Base-by-base conservation (phyloP, 2,113 vertebrate species). In the Macrotis lagotis region DNA sequence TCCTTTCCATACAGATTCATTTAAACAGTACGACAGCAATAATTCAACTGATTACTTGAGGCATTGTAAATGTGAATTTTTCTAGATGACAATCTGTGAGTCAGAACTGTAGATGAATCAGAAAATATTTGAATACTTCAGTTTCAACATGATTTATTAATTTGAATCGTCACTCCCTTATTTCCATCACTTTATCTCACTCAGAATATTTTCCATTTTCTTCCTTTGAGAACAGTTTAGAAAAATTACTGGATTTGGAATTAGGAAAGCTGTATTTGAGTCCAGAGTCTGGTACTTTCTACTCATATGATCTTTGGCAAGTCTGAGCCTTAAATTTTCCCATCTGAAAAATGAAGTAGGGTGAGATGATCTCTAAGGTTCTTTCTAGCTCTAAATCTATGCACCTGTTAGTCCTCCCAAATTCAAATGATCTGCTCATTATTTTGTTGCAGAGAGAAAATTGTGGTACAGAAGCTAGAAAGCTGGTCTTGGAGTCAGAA, bases 201-300 rank as follows among this genome's bases (percentile, higher is more conserved):
- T 6, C 50, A 89, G 31, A 90, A 28, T 90, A 94, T 55, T 26
- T 26, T 91, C 59, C 1, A 22, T 91, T 94, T 59, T 48, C 50
- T 74, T 92, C 24, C 59, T 83, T 93, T 96, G 90, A 55, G 8
- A 94, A 91, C 16, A 55, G 55, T 88, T 22, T 91, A 44, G 48
- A 89, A 55, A 95, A 28, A 25, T 88, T 91, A 89, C 50, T 50
- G 59, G 91, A 91, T 25, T 44, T 55, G n/a, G 88, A 93, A 37
- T 50, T 7, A 59, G 48, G 55, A 51, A 9, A 31, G 12, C 37
- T 26, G 55, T 37, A 16, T 53, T 8, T 25, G 7, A 25, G 6
- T 50, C 90, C 31, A 5, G 12, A 3, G 88, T 92, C 96, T 31
- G 91, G 22, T 49, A 92, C 37, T 96, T 95, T 91, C 10, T 59